Conservation (phyloP, 2,888 invertebrate genomes). For the Steinernema carpocapsae region DNA sequence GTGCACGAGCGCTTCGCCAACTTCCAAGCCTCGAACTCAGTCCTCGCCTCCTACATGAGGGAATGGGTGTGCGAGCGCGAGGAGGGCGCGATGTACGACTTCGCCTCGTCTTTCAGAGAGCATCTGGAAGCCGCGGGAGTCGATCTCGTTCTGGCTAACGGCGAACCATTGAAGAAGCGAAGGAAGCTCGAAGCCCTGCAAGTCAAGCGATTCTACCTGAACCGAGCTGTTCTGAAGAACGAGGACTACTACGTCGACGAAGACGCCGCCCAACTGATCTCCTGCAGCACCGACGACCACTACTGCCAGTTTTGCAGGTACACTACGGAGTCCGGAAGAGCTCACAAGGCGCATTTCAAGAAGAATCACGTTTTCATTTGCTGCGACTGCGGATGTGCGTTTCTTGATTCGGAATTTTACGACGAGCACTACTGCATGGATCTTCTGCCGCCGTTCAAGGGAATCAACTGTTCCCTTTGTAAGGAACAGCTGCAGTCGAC, state of each 20-base stretch:
- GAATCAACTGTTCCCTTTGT: not conserved
- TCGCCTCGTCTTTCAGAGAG: not conserved
- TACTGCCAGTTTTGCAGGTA: slow-evolving; percentile 9
- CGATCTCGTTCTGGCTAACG: not conserved
- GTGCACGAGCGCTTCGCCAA: not conserved
- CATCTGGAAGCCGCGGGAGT: not conserved
- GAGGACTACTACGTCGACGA: not conserved
- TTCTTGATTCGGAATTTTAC: not conserved
- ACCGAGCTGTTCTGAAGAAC: not conserved
- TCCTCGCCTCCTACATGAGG: not conserved
- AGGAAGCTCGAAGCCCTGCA: not conserved
- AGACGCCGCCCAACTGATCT: not conserved
- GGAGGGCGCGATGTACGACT: slow-evolving; percentile 2
- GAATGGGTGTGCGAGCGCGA: not conserved
- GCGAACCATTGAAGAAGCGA: not conserved
- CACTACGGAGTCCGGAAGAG: not conserved
- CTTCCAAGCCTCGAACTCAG: not conserved
- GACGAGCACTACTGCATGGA: not conserved
- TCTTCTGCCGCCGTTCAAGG: not conserved
- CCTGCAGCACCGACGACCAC: not conserved
- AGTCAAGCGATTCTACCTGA: not conserved
- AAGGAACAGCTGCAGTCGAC: not conserved
- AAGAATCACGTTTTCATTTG: not conserved
- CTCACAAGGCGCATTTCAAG: not conserved
- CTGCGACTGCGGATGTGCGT: not conserved